Evolutionary conservation across 2,888 invertebrate genomes (phyloP).

Genomic region (Chloroclystis v-ata): DNA sequence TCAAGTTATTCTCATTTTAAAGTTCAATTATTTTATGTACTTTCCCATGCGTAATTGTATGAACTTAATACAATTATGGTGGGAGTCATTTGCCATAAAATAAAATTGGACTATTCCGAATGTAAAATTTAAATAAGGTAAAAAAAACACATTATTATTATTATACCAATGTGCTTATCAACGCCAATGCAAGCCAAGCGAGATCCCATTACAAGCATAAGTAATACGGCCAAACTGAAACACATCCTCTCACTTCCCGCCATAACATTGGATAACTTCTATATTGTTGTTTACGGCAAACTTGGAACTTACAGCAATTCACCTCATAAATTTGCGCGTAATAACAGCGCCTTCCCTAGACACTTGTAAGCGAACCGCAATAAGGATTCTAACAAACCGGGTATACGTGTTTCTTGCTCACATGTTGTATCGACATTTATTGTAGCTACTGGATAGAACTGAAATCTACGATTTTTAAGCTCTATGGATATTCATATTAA

Average conservation of each 20-base stretch:
- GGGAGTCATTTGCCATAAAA: no score
- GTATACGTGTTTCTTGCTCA: constrained; percentile 34
- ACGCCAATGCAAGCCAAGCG: not conserved
- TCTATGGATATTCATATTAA: no score
- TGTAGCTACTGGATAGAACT: no score
- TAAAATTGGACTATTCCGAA: no score
- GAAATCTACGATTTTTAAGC: no score
- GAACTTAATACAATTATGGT: no score
- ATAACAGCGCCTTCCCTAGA: constrained; percentile 73
- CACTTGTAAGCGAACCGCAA: constrained; percentile 69
- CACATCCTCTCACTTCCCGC: constrained; percentile 22
- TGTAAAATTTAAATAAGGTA: no score
- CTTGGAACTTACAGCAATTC: constrained; percentile 70
- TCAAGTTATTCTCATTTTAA: no score
- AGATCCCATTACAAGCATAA: not conserved
- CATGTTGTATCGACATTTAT: constrained; percentile 20
- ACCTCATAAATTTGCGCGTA: constrained; percentile 71
- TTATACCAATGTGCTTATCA: not conserved
- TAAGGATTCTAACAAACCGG: constrained; percentile 54
- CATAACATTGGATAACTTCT: constrained; percentile 67
- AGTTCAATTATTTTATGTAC: no score
- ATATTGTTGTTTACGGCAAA: constrained; percentile 74
- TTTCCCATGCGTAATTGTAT: no score
- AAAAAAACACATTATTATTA: no score
- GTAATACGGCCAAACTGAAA: constrained; percentile 3